A percentile compares a stretch with the other conserved stretches of the same genome.
Conservation (phyloP, 2,797 vertebrate species). For the Anabacerthia variegaticeps region DNA sequence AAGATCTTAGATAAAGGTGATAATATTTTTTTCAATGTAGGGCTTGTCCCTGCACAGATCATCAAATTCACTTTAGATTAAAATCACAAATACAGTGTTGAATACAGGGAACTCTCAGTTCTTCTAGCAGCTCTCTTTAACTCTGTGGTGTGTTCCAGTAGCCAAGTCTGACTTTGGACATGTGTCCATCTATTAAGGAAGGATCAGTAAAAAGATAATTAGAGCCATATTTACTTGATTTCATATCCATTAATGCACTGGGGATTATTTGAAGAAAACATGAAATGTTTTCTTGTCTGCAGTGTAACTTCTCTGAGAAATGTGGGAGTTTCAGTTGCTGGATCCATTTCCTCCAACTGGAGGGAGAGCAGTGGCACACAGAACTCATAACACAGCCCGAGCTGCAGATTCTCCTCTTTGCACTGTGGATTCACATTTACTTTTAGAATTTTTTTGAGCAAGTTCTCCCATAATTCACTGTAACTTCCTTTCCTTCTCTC, state of each 20-base stretch:
- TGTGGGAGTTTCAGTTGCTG: slow-evolving; percentile 15
- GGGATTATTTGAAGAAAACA: background rate
- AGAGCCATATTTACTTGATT: background rate
- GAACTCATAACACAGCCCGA: slow-evolving; percentile 28
- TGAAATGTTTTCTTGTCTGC: background rate
- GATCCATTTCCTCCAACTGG: slow-evolving; percentile 64
- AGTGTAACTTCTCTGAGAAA: background rate
- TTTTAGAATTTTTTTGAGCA: slow-evolving; percentile 57
- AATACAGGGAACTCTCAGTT: background rate
- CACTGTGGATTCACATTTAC: slow-evolving; percentile 56
- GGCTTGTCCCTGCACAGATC: background rate
- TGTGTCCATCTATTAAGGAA: background rate
- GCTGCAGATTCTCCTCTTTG: slow-evolving; percentile 64
- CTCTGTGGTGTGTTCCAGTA: background rate
- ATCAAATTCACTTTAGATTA: background rate
- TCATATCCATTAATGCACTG: background rate
- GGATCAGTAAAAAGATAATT: background rate
- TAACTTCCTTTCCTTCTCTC: background rate
- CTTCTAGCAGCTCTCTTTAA: background rate
- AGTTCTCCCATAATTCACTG: slow-evolving; percentile 58
- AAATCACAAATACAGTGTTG: background rate
- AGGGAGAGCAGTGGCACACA: background rate
- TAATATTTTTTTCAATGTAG: background rate
- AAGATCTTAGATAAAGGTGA: background rate
- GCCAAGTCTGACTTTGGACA: background rate